Percentiles rank a stretch among this genome's conserved stretches.
phyloP scores from a whole-genome alignment of 2,797 vertebrate genomes.

The Bradypodion pumilum region DNA sequence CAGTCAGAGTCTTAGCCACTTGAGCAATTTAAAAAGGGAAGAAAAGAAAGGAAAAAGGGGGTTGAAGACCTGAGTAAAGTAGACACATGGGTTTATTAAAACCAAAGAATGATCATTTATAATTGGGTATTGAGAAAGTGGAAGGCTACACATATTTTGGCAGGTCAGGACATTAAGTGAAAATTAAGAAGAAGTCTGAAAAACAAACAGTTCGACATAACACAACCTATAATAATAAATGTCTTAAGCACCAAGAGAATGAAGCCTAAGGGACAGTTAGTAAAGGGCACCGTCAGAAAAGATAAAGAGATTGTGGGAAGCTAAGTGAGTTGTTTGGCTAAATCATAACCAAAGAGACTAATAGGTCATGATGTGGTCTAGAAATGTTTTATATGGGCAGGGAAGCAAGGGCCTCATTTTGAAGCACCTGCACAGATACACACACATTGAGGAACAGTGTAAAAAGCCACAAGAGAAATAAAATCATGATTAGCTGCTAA shows the following conservation, averaged over 20 bases:
- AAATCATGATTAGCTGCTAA: not conserved
- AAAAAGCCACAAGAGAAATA: conserved; percentile 37
- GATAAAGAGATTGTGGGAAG: conserved; percentile 49
- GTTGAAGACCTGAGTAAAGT: conserved; percentile 40
- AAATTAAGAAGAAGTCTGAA: conserved; percentile 66
- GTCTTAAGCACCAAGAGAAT: conserved; percentile 54
- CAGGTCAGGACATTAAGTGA: conserved; percentile 59
- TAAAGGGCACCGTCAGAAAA: conserved; percentile 62
- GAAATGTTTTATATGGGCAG: conserved; percentile 30
- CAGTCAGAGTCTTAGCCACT: too few species aligned
- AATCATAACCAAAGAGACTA: conserved; percentile 17
- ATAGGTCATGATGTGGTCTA: conserved; percentile 21
- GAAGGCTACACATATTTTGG: conserved; percentile 67
- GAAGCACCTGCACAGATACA: not conserved
- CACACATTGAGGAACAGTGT: not conserved
- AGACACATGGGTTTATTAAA: conserved; percentile 57
- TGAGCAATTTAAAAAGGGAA: too few species aligned
- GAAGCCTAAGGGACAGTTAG: conserved; percentile 54
- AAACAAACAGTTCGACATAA: conserved; percentile 71
- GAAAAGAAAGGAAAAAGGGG: conserved; percentile 30
- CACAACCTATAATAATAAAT: conserved; percentile 66
- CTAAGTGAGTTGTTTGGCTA: not conserved
- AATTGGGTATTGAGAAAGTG: conserved; percentile 60
- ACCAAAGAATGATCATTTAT: conserved; percentile 65
- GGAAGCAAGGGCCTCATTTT: conserved; percentile 19